phyloP scores from a whole-genome alignment of 2,888 invertebrate genomes.

The Melinaea menophilus region DNA sequence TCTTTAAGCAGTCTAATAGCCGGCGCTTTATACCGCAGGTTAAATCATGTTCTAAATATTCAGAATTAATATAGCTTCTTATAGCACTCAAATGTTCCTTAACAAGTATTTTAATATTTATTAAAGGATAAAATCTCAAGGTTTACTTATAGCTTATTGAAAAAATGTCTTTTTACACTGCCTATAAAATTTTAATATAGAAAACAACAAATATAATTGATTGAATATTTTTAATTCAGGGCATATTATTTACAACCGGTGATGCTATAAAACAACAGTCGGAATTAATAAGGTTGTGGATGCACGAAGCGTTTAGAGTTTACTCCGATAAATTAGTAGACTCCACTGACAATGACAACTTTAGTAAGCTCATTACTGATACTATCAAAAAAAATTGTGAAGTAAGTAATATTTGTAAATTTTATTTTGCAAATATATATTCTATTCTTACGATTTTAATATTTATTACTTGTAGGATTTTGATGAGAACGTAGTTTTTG shows the following conservation, averaged over 20 bases:
- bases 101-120: no score
- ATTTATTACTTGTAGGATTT: conserved; percentile 71
- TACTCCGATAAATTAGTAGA: conserved; percentile 95
- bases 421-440: background rate
- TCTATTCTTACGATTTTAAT: background rate
- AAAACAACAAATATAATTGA: no score
- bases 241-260: conserved; percentile 88
- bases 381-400: conserved; percentile 87
- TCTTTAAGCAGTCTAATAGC: no score
- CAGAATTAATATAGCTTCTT: no score
- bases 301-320: conserved; percentile 93
- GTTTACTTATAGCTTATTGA: no score
- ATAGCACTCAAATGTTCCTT: no score
- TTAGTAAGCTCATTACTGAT: conserved; percentile 84
- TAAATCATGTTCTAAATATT: no score
- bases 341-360: conserved; percentile 84
- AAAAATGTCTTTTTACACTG: no score
- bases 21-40: no score
- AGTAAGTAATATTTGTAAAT: conserved; percentile 46
- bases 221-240: conserved; percentile 70
- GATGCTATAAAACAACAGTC: conserved; percentile 84
- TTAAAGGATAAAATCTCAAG: no score
- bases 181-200: no score
- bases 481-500: conserved; percentile 84
- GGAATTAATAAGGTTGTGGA: conserved; percentile 88